Percentiles rank a stretch among this genome's conserved stretches.
These are phyloP conservation scores for Chauna torquata DNA, from an alignment of 2,113 vertebrate genomes.

Conservation along the genomic window DNA sequence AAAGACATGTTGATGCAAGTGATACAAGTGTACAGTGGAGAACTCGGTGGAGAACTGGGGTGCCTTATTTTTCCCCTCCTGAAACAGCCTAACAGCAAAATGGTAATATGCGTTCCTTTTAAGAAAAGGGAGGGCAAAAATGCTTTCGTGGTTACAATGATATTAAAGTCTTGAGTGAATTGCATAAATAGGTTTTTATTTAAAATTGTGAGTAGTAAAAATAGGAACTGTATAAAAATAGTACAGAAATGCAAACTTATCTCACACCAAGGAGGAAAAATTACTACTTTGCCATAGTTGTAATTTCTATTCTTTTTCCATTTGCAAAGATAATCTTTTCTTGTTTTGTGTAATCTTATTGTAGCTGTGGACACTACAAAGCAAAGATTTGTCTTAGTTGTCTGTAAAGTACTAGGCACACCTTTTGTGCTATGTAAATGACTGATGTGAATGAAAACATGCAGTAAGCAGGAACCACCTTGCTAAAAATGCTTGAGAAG, in stretches of 20 bases:
- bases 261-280: neutral
- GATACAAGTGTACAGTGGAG: neutral
- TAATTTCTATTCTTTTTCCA: neutral
- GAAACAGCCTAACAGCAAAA: neutral
- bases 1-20: constrained; percentile 8
- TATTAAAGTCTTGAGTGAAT: neutral
- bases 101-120: neutral
- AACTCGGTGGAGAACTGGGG: neutral
- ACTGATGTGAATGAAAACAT: constrained; percentile 37
- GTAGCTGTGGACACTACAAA: neutral
- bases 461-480: constrained; percentile 39
- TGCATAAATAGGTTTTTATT: neutral
- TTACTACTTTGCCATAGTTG: neutral
- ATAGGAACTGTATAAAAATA: neutral
- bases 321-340: neutral
- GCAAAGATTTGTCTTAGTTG: neutral
- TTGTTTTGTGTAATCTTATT: neutral
- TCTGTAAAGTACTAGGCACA: neutral
- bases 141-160: neutral
- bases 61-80: neutral
- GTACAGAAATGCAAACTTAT: neutral
- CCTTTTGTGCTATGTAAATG: neutral
- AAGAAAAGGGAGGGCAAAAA: neutral
- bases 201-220: neutral
- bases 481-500: constrained; percentile 26